Evolutionary conservation across 2,888 invertebrate species (phyloP).

Genomic region (Erannis defoliaria): DNA sequence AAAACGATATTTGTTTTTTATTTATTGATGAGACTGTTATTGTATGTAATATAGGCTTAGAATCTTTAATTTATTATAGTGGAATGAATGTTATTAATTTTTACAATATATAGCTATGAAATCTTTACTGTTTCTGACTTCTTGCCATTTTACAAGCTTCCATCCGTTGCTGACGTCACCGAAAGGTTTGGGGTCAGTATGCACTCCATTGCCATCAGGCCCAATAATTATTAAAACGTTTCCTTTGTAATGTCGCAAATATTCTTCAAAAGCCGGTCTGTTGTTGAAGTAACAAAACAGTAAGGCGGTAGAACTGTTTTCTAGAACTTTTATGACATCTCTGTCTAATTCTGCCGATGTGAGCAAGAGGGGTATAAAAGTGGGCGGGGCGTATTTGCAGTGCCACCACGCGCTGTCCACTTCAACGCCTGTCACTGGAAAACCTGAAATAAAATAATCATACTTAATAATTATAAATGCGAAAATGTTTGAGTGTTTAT

Average conservation of each 20-base stretch:
- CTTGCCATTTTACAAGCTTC: conserved; percentile 84
- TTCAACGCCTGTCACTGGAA: conserved; percentile 90
- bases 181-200: conserved; percentile 91
- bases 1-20: conserved; percentile 16
- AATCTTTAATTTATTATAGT: conserved; percentile 43
- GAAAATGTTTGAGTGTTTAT: no score
- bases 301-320: conserved; percentile 84
- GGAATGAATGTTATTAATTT: conserved; percentile 31
- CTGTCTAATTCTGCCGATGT: conserved; percentile 72
- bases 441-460: conserved; percentile 71
- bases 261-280: conserved; percentile 88
- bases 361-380: conserved; percentile 89
- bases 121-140: conserved; percentile 88
- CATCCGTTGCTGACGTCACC: conserved; percentile 86
- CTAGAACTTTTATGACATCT: conserved; percentile 70
- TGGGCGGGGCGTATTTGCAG: conserved; percentile 90
- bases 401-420: conserved; percentile 94
- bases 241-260: conserved; percentile 88
- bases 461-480: no score
- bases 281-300: conserved; percentile 95
- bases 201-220: conserved; percentile 88
- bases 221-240: conserved; percentile 91
- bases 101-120: conserved; percentile 84
- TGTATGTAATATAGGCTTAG: conserved; percentile 32
- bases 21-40: conserved; percentile 55